phyloP scores from a whole-genome alignment of 2,797 vertebrate species.

The Rhinogobio ventralis region DNA sequence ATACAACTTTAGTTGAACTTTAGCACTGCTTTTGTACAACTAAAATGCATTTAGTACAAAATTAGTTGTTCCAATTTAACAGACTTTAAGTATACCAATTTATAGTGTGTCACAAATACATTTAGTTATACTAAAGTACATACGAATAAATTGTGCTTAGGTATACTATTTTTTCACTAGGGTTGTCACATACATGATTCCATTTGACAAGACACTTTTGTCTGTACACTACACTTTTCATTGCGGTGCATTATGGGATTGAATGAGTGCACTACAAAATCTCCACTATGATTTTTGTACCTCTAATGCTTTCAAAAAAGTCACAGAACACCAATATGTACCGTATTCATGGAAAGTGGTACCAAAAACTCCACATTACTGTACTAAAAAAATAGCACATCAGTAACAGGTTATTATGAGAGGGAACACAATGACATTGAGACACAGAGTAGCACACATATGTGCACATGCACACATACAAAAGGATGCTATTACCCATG shows the following conservation, averaged over 20 bases:
- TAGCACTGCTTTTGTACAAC: too few relatives aligned
- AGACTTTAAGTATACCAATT: too few relatives aligned
- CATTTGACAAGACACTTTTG: not conserved
- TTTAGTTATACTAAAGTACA: too few relatives aligned
- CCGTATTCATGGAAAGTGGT: not conserved
- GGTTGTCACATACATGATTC: not conserved
- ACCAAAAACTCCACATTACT: not conserved
- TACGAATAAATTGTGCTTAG: too few relatives aligned
- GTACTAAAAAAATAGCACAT: not conserved
- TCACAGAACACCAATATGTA: not conserved
- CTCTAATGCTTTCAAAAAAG: not conserved
- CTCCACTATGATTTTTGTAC: not conserved
- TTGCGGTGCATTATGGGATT: not conserved
- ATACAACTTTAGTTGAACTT: too few relatives aligned
- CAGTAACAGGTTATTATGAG: not conserved
- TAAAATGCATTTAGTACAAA: too few relatives aligned
- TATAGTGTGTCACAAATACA: too few relatives aligned
- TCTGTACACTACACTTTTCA: not conserved
- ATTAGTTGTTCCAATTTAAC: too few relatives aligned
- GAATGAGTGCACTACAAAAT: not conserved
- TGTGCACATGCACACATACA: not conserved
- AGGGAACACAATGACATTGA: not conserved
- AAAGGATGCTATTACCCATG: not conserved
- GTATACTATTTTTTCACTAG: too few relatives aligned
- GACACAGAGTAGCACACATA: not conserved